Conservation (phyloP, 2,888 invertebrate species). For the Eubasilissa splendida region DNA sequence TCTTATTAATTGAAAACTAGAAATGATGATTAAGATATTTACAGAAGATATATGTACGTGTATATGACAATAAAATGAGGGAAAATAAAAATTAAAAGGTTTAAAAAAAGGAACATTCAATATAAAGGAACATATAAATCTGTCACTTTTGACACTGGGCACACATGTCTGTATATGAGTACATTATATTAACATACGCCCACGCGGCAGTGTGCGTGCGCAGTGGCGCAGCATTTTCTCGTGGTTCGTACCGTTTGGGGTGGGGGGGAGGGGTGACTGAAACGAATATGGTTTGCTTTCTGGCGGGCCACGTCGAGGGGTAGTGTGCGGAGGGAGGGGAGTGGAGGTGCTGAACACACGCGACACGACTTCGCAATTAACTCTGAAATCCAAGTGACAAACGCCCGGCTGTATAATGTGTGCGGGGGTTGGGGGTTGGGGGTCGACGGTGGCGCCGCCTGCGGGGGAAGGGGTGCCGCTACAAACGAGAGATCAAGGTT, state of each 20-base stretch:
- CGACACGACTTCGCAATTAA: conserved; percentile 58
- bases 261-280: conserved; percentile 28
- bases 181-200: neutral
- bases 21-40: no score
- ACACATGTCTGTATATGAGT: no score
- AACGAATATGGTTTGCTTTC: conserved; percentile 20
- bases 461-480: neutral
- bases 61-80: no score
- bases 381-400: conserved; percentile 56
- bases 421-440: conserved; percentile 1
- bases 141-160: no score
- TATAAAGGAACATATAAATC: no score
- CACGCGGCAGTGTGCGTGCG: neutral
- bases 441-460: neutral
- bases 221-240: conserved; percentile 22
- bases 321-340: conserved; percentile 11
- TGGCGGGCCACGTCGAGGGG: conserved; percentile 8
- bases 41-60: no score
- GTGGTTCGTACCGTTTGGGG: conserved; percentile 1
- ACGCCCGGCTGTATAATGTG: conserved; percentile 51
- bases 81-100: no score
- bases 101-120: no score
- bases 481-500: no score
- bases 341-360: conserved; percentile 36
- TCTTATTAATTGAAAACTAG: no score